Base-by-base conservation (phyloP, 2,113 vertebrate species). In the Callionymus lyra region DNA sequence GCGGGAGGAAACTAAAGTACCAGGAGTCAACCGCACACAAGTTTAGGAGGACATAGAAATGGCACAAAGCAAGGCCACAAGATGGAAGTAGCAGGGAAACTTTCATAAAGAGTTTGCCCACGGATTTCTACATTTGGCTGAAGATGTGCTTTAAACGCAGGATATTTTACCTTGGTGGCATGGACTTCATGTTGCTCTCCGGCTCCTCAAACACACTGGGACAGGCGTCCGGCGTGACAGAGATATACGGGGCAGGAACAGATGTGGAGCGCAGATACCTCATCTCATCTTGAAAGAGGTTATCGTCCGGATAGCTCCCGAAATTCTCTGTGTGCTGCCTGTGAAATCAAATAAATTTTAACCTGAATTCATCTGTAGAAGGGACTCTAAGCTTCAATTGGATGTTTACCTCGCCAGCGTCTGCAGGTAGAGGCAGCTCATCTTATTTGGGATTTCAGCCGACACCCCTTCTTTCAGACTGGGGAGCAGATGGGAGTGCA, bases 211-310 rank as follows among this genome's bases (percentile, higher is more conserved):
- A 98, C 41, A 98, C 95, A 65, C 94, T 97, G 36, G 94, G 95
- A 65, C 93, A 92, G 42, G 95, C 94, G 36, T 98, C 95, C 10
- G 95, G 95, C 38, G 95, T 99, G 55, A 99, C 94, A 0, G 95
- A 98, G 79, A 99, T 99, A 58, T 98, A 99, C 0, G 95, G 95
- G 0, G 93, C 94, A 41, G 95, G 94, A 35, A 98, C 94, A 39
- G 95, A 97, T 6, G 94, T 97, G 21, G 95, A 98, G 32, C 94
- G 92, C 40, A 99, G 76, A 44, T 98, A 99, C 47, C 93, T 85
- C 93, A 98, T 96, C 84, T 99, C 95, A 68, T 99, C 95, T 73
- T 98, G 94, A 71, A 97, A 99, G 6, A 99, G 87, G 70, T 94
- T 97, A 75, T 98, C 93, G 65, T 99, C 95, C 63, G 93, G 93